phyloP scores from a whole-genome alignment of 2,888 invertebrate species.

The Spilarctia lutea region DNA sequence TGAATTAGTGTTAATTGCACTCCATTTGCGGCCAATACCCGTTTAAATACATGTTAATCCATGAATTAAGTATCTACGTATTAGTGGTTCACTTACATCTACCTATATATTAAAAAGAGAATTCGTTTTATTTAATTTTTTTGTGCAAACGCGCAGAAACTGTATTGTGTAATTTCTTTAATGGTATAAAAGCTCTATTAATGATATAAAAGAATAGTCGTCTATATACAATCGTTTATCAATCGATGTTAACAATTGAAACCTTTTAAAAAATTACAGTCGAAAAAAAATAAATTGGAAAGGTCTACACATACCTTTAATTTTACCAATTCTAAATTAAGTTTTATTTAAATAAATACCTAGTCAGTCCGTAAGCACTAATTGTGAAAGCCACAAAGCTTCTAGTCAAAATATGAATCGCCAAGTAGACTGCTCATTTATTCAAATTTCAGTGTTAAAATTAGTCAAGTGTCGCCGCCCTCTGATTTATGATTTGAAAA shows the following conservation, averaged over 20 bases:
- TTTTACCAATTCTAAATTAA: background rate
- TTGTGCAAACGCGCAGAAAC: too few species aligned
- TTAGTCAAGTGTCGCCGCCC: constrained; percentile 52
- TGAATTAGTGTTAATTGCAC: constrained; percentile 48
- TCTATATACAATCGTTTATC: too few species aligned
- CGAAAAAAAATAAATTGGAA: background rate
- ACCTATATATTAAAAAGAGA: background rate
- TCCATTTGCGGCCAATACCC: constrained; percentile 26
- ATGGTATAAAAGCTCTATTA: too few species aligned
- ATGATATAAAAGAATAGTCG: background rate
- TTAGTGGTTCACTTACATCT: background rate
- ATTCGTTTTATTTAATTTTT: background rate
- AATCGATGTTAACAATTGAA: background rate
- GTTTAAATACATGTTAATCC: constrained; percentile 8
- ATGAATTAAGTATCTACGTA: background rate
- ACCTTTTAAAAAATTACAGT: background rate
- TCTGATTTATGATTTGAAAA: constrained; percentile 62
- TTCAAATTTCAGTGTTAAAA: constrained; percentile 46
- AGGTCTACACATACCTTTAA: background rate
- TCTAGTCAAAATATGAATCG: constrained; percentile 9
- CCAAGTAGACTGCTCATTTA: constrained; percentile 5
- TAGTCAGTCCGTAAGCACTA: background rate
- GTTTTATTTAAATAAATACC: background rate
- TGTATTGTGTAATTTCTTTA: too few species aligned
- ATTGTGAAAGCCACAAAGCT: background rate